phyloP scores from a whole-genome alignment of 2,113 vertebrate genomes.

The Pelecanus crispus region DNA sequence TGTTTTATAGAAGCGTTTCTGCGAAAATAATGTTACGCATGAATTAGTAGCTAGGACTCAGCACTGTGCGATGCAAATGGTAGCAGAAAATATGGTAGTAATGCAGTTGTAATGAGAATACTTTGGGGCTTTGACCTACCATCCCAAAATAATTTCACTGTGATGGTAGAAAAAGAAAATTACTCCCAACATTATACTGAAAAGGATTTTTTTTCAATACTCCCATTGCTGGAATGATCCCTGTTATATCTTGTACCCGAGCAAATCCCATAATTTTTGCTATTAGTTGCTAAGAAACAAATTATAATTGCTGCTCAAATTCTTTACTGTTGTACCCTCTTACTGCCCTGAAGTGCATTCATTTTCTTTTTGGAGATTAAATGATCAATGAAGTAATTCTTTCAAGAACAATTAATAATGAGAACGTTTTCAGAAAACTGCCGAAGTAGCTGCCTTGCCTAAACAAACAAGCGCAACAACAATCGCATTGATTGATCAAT shows the following conservation, averaged over 20 bases:
- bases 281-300: slow-evolving; percentile 75
- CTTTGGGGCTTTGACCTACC: slow-evolving; percentile 57
- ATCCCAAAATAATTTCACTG: slow-evolving; percentile 51
- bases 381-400: slow-evolving; percentile 43
- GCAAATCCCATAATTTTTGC: slow-evolving; percentile 60
- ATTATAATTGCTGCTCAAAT: slow-evolving; percentile 60
- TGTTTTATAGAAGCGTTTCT: not conserved
- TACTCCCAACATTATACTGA: slow-evolving; percentile 9
- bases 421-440: not conserved
- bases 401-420: slow-evolving; percentile 45
- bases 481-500: not conserved
- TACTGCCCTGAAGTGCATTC: slow-evolving; percentile 26
- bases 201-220: not conserved
- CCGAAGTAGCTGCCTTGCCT: not conserved
- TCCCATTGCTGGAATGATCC: slow-evolving; percentile 27
- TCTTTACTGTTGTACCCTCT: slow-evolving; percentile 13
- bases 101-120: slow-evolving; percentile 41
- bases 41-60: not conserved
- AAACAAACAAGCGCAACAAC: not conserved
- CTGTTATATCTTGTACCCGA: slow-evolving; percentile 13
- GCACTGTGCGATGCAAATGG: not conserved
- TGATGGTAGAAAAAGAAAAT: slow-evolving; percentile 39
- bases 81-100: not conserved
- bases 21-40: not conserved
- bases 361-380: slow-evolving; percentile 37